Evolutionary conservation across 2,113 vertebrate species (phyloP), one percentile per base, ranked within the genome.

Genomic region (Myocastor coypus): DNA sequence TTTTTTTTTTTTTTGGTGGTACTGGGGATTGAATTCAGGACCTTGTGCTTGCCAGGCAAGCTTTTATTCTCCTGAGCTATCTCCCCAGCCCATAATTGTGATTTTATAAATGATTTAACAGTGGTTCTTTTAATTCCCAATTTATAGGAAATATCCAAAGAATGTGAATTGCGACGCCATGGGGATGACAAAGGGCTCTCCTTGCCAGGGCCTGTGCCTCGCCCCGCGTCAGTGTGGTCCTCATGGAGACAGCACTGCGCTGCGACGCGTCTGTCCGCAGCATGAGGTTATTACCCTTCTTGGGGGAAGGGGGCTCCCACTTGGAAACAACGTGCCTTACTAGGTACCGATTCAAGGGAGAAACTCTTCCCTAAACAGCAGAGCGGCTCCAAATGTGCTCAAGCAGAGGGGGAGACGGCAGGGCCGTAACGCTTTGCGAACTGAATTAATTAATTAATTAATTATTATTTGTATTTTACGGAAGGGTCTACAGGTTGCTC

Each of bases 231-330:
- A 64, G 30, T 78, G 59, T 87, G 89, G 32, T 46, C n/a, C 1
- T 87, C 32, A 37, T 46, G 40, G 46, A 88, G 71, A 94, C 20
- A 78, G 93, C 94, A 92, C 92, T 87, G 66, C 12, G 73, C 50
- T 75, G 37, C 78, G 77, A 89, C 83, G 95, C 50, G 86, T 94
- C 94, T 89, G 40, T 73, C 59, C 81, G 64, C 30, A 87, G 94
- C 91, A 97, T 91, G 71, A 94, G 93, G 96, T 87, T 97, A 86
- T 91, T 87, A 96, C 75, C 94, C 71, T 66, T 87, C 34, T 46
- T 87, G n/a, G 52, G 37, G 52, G 81, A 84, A 92, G 64, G 64
- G 78, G n/a, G 92, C 64, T 89, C 50, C 37, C 71, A 84, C 87
- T 94, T 94, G 75, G 83, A 92, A 94, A 95, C 55, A 96, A 89